phyloP scores from a whole-genome alignment of 2,797 vertebrate species.

The Chaetophractus vellerosus region DNA sequence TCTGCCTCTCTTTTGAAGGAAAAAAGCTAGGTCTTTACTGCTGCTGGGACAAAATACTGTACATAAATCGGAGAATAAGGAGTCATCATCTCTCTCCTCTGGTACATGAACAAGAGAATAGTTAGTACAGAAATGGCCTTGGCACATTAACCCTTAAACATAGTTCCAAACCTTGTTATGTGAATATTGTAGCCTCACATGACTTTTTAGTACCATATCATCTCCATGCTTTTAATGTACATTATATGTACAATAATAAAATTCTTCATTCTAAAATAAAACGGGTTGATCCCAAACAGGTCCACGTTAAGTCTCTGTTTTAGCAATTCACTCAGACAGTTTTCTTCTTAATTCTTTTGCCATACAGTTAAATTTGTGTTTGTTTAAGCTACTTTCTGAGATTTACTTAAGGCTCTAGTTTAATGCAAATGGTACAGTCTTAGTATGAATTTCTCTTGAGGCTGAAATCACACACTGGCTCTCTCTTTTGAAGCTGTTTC shows the following conservation, averaged over 20 bases:
- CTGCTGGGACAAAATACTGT: conserved; percentile 55
- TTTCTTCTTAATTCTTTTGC: conserved; percentile 66
- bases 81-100: conserved; percentile 23
- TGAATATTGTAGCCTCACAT: conserved; percentile 70
- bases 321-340: conserved; percentile 50
- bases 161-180: conserved; percentile 75
- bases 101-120: conserved; percentile 67
- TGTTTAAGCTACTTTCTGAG: conserved; percentile 69
- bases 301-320: conserved; percentile 48
- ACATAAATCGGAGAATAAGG: conserved; percentile 51
- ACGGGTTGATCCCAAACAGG: conserved; percentile 55
- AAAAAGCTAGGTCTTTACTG: conserved; percentile 50
- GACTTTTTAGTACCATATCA: conserved; percentile 66
- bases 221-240: conserved; percentile 80
- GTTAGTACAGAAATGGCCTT: conserved; percentile 83
- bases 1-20: conserved; percentile 62
- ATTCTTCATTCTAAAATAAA: conserved; percentile 81
- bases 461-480: conserved; percentile 91
- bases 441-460: conserved; percentile 25
- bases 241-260: conserved; percentile 83
- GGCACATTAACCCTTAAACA: conserved; percentile 81
- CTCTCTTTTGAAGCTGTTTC: conserved; percentile 91
- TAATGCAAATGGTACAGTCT: conserved; percentile 69
- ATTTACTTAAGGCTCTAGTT: conserved; percentile 84
- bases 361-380: conserved; percentile 58